Base-by-base conservation (phyloP, 2,888 invertebrate genomes). In the Tanypteryx hageni region DNA sequence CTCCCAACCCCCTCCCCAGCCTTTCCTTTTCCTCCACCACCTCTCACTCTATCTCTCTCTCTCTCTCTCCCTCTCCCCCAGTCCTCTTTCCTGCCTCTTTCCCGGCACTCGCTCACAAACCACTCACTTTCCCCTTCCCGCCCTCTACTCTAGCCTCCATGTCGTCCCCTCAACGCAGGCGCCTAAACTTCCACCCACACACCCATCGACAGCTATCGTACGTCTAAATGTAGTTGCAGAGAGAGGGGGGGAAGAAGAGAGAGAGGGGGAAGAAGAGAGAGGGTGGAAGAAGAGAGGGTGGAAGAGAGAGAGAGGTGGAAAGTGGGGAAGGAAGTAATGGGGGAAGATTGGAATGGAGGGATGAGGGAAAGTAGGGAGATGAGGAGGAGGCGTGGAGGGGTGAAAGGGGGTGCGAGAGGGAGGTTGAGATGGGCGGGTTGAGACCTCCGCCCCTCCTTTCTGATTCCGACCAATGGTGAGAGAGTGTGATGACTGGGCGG, bases 221-320 rank as follows among this genome's bases (percentile, higher is more conserved):
- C 56, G 56, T 57, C 44, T 56, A 57, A 89, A 89, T 89, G 89
- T 64, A 89, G 83, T 3, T 5, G 44, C 44, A 44, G 5, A 83
- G 83, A 57, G 83, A 83, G n/a, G n/a, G n/a, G n/a, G 64, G 56
- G 85, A 85, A 57, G 85, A 85, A 59, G 57, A 57, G 89, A 18
- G 86, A 31, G n/a, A n/a, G n/a, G n/a, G n/a, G n/a, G n/a, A n/a
- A n/a, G n/a, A 57, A 83, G 9, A 57, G 56, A n/a, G 44, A 57
- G 83, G 31, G 18, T 44, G 9, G 82, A 18, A 10, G n/a, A n/a
- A 83, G 83, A 57, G 83, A 83, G 64, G 0, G 18, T 18, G 83
- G n/a, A 57, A 83, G 9, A 57, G 56, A n/a, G 44, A 57, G 83
- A n/a, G 31, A 44, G 31, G 18, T 44, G 9, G 82, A 18, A 10